These are phyloP conservation scores for Mus caroli DNA, from an alignment of 2,797 vertebrate genomes.

Conservation along the genomic window DNA sequence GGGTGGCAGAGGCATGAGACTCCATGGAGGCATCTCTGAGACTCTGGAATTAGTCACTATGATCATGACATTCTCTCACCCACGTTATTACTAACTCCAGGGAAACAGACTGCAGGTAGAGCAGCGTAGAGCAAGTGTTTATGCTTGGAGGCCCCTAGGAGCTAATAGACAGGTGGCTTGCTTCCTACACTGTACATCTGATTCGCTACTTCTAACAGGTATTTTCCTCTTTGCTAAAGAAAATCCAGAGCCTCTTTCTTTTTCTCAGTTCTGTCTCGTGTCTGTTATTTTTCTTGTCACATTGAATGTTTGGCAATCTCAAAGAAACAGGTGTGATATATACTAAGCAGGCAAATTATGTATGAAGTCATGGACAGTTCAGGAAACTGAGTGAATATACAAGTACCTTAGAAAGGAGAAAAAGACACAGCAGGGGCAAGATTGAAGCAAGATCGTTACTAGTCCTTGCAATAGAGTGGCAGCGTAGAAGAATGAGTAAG, in stretches of 20 bases:
- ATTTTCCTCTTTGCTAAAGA: conserved; percentile 9
- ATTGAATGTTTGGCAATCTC: not conserved
- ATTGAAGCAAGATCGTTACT: not conserved
- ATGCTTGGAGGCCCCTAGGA: not conserved
- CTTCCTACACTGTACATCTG: not conserved
- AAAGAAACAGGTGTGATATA: not conserved
- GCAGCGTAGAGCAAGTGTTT: not conserved
- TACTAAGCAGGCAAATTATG: not conserved
- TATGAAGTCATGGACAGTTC: not conserved
- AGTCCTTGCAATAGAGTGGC: not conserved
- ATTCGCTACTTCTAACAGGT: not conserved
- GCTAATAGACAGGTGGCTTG: not conserved
- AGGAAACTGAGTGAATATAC: not conserved
- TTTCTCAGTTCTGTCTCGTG: not conserved
- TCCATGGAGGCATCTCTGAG: not conserved
- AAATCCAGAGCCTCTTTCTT: not conserved
- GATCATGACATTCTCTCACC: not conserved
- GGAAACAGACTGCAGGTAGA: not conserved
- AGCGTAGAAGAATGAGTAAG: not conserved
- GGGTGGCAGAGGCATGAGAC: too few relatives aligned
- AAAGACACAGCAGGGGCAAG: not conserved
- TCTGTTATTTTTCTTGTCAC: conserved; percentile 11
- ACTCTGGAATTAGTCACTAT: not conserved
- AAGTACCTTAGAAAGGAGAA: not conserved
- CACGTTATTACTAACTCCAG: not conserved